Conservation (phyloP, 2,888 invertebrate species). For the Elmis aenea region DNA sequence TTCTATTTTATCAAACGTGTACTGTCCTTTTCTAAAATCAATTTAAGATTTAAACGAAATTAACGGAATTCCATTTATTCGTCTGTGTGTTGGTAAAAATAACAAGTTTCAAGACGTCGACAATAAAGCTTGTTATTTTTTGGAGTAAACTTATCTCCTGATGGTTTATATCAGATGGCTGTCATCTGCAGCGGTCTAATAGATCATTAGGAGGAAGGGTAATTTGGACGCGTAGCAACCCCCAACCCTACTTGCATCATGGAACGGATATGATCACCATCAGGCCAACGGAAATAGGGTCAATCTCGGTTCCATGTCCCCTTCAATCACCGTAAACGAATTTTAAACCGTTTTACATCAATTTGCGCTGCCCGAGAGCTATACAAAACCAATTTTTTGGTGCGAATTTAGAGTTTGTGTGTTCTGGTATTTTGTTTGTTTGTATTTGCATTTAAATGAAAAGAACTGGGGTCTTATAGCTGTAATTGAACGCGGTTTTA, state of each 20-base stretch:
- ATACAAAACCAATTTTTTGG: no score
- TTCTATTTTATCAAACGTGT: no score
- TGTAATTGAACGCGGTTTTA: no score
- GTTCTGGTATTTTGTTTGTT: no score
- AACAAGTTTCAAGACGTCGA: no score
- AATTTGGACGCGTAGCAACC: conserved; percentile 22
- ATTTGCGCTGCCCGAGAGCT: conserved; percentile 9
- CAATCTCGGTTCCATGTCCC: conserved; percentile 26
- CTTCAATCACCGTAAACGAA: conserved; percentile 22
- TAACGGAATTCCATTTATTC: no score
- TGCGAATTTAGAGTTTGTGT: no score
- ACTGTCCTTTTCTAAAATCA: no score
- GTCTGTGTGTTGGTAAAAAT: no score
- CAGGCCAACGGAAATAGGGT: conserved; percentile 30
- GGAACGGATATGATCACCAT: conserved; percentile 31
- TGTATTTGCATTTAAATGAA: no score
- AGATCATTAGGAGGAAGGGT: conserved; percentile 27
- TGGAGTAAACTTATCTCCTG: conserved; percentile 15
- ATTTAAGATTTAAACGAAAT: no score
- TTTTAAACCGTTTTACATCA: conserved; percentile 23
- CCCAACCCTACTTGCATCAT: conserved; percentile 20
- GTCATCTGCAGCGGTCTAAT: conserved; percentile 26
- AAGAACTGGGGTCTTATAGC: no score
- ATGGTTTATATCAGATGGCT: conserved; percentile 20
- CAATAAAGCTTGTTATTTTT: conserved; percentile 7